Evolutionary conservation across 1,140 invertebrate genomes (phyloP).

Genomic region (Drosophila oshimai): DNA sequence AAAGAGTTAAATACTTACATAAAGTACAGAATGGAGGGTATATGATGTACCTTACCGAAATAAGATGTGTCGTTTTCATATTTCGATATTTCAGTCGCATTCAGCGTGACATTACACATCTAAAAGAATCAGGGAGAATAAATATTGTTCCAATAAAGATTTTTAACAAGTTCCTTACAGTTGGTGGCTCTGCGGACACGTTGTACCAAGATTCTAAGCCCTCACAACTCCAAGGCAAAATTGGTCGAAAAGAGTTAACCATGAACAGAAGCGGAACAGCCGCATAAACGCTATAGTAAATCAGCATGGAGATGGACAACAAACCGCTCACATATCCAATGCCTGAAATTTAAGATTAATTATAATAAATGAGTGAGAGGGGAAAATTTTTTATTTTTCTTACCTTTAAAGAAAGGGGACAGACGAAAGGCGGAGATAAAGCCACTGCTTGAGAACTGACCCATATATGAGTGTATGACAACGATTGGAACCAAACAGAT

Average conservation of each 20-base stretch:
- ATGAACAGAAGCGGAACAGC: slow-evolving; percentile 67
- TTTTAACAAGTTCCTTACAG: slow-evolving; percentile 3
- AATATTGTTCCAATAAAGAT: too few relatives aligned
- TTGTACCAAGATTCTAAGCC: slow-evolving; percentile 17
- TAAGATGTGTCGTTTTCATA: neutral
- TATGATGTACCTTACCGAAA: neutral
- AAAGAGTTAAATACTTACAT: slow-evolving; percentile 31
- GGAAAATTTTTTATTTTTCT: neutral
- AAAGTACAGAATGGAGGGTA: slow-evolving; percentile 67
- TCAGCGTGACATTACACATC: slow-evolving; percentile 29
- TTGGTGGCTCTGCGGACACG: neutral
- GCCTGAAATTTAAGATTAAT: slow-evolving; percentile 25
- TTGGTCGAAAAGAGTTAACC: slow-evolving; percentile 55
- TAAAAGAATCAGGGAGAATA: neutral
- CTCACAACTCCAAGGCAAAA: slow-evolving; percentile 74
- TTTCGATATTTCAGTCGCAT: neutral
- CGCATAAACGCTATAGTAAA: slow-evolving; percentile 65
- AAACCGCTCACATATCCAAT: slow-evolving; percentile 69
- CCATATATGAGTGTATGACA: slow-evolving; percentile 75
- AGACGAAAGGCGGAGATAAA: slow-evolving; percentile 74
- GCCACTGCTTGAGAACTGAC: slow-evolving; percentile 77
- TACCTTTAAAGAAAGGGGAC: slow-evolving; percentile 79
- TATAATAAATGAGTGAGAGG: too few relatives aligned
- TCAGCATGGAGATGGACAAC: slow-evolving; percentile 42
- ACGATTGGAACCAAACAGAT: slow-evolving; percentile 67